Base-by-base conservation (phyloP, 2,113 vertebrate genomes). In the Hassar affinis region DNA sequence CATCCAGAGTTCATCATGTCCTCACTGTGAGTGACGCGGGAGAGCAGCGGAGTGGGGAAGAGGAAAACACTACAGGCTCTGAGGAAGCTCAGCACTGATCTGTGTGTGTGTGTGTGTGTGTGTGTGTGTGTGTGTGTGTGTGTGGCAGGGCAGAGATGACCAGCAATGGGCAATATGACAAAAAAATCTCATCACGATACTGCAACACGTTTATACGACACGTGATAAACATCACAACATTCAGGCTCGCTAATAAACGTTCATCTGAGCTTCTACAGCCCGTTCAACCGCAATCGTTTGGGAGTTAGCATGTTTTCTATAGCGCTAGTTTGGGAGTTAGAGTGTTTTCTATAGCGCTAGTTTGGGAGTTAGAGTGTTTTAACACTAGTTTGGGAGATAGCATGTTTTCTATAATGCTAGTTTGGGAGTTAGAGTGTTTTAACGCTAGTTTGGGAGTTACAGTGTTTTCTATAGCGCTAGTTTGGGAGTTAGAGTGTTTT, bases 11-110 rank as follows among this genome's bases (percentile, higher is more conserved):
- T 51, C 74, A 77, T 77, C 74, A 77, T 38, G 51, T 77, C 51
- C 74, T 77, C 74, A 56, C 35, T 77, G 51, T 33, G 45, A 75
- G 47, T 75, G 72, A 74, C 14, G 45, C 15, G 20, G 71, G 71
- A 27, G n/a, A 45, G 30, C 22, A 30, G 47, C 8, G 47, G 71
- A 75, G 42, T 25, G 47, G n/a, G 27, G 72, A 75, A 75, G 56
- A 77, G 74, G 51, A 56, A 77, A 77, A 77, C 74, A 38, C 74
- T 77, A 5, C 74, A 54, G 51, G 30, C 74, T 77, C 51, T 56
- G 74, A 77, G 51, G 27, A 35, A 77, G 74, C 47, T 52, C 25
- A 75, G 30, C n/a, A 30, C n/a, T 27, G 14, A 68, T 38, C 64
- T 22, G 6, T 38, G 33, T 33, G 61, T 33, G 27, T 64, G 61